These are phyloP conservation scores for Tortrix viridana DNA, from an alignment of 2,888 invertebrate species.

Conservation along the genomic window DNA sequence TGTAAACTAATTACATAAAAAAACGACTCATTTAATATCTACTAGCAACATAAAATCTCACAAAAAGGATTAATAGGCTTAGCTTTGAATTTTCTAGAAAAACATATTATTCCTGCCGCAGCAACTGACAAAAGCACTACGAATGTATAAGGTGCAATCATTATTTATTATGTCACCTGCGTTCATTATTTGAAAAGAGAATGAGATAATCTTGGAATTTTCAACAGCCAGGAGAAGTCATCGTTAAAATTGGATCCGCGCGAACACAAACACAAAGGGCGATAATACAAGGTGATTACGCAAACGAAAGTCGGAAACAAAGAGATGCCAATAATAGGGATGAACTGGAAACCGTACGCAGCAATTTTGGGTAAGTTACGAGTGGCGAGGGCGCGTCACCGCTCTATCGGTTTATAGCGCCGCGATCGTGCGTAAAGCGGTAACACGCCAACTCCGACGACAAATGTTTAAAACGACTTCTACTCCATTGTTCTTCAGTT, in stretches of 20 bases:
- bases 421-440: slow-evolving; percentile 69
- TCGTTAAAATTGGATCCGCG: slow-evolving; percentile 43
- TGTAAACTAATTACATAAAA: too few relatives aligned
- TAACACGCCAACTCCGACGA: slow-evolving; percentile 56
- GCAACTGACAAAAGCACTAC: too few relatives aligned
- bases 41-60: too few relatives aligned
- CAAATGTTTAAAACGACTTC: slow-evolving; percentile 68
- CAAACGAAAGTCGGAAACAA: slow-evolving; percentile 50
- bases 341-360: slow-evolving; percentile 47
- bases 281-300: slow-evolving; percentile 42
- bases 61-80: too few relatives aligned
- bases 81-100: too few relatives aligned
- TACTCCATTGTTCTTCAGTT: slow-evolving; percentile 58
- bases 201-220: not conserved
- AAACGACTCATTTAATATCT: too few relatives aligned
- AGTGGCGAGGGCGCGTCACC: slow-evolving; percentile 42
- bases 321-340: slow-evolving; percentile 46
- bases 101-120: too few relatives aligned
- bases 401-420: slow-evolving; percentile 58
- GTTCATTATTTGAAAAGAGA: too few relatives aligned
- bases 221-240: slow-evolving; percentile 34
- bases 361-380: slow-evolving; percentile 57
- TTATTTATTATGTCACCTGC: too few relatives aligned
- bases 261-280: slow-evolving; percentile 43
- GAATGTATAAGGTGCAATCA: too few relatives aligned